Conservation (phyloP, 2,888 invertebrate genomes). For the Nymphalis urticae region DNA sequence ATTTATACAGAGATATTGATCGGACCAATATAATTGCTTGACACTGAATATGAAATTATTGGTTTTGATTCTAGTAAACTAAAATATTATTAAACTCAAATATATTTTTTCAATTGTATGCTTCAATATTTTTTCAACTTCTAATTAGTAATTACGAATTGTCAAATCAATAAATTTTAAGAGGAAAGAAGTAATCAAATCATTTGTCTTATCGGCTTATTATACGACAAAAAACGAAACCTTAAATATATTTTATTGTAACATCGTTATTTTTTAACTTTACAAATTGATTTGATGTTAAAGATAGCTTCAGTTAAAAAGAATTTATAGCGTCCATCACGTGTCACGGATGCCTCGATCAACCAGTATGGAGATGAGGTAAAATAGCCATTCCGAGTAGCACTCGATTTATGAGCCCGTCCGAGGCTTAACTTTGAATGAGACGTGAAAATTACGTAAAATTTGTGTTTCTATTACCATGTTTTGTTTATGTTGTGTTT, state of each 20-base stretch:
- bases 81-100: not conserved
- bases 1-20: constrained; percentile 29
- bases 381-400: constrained; percentile 27
- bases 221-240: not conserved
- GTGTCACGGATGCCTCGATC: constrained; percentile 19
- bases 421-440: constrained; percentile 20
- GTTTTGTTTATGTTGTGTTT: constrained; percentile 16
- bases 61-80: not conserved
- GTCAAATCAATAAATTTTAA: no score
- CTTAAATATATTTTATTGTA: constrained; percentile 6
- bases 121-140: not conserved
- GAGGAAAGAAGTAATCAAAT: no score
- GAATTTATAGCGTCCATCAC: constrained; percentile 28
- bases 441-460: constrained; percentile 32
- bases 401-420: constrained; percentile 24
- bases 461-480: constrained; percentile 22
- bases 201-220: no score
- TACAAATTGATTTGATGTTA: constrained; percentile 31
- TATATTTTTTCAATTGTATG: not conserved
- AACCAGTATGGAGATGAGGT: constrained; percentile 30
- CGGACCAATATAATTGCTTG: constrained; percentile 29
- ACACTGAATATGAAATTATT: constrained; percentile 20
- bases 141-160: no score
- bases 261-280: constrained; percentile 17
- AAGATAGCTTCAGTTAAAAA: constrained; percentile 24